Conservation (phyloP, 1,140 invertebrate species). For the Pomacea maculata region DNA sequence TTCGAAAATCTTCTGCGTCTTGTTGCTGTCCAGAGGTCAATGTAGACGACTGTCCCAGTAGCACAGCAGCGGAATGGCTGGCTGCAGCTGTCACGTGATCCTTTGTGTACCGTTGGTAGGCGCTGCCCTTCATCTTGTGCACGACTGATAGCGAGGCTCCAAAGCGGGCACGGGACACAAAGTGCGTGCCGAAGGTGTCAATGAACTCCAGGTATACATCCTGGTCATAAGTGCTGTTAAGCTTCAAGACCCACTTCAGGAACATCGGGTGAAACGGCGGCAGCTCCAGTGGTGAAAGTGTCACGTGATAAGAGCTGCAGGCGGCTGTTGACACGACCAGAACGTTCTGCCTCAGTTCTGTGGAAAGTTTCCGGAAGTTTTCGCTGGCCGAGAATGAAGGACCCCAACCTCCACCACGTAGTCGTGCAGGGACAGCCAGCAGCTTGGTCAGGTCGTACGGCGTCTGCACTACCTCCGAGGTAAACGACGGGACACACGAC, state of each 20-base stretch:
- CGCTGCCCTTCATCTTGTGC: not conserved
- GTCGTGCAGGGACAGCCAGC: not conserved
- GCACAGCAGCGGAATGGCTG: too few species aligned
- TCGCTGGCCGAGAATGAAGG: not conserved
- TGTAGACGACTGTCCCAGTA: too few species aligned
- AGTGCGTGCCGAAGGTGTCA: not conserved
- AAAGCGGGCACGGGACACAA: too few species aligned
- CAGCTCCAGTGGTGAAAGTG: not conserved
- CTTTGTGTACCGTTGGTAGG: not conserved
- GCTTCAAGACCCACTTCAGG: not conserved
- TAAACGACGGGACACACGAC: not conserved
- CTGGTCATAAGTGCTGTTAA: not conserved
- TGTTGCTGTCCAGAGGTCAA: not conserved
- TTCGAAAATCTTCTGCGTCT: not conserved
- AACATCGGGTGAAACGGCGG: not conserved
- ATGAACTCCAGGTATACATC: not conserved
- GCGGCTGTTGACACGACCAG: too few species aligned
- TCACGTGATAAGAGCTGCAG: too few species aligned
- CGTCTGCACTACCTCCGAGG: not conserved
- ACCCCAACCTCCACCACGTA: not conserved
- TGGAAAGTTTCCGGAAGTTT: too few species aligned
- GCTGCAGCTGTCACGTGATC: too few species aligned
- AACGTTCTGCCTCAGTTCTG: too few species aligned
- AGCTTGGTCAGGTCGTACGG: not conserved
- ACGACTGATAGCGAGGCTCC: too few species aligned